Evolutionary conservation across 2,888 invertebrate species (phyloP).

Genomic region (Diaphora mendica): DNA sequence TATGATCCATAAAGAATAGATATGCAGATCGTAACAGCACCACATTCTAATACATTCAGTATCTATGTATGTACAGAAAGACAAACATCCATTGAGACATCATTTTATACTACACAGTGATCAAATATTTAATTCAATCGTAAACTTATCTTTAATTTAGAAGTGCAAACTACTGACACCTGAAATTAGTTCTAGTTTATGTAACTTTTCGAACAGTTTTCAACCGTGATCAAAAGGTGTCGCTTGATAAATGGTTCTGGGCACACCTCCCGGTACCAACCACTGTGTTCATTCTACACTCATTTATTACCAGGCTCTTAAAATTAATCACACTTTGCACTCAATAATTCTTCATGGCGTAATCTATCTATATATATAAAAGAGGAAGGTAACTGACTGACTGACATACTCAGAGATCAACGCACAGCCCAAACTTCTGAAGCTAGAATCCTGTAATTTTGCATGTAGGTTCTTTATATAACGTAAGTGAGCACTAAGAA

Average conservation of each 20-base stretch:
- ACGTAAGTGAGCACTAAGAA: too few relatives aligned
- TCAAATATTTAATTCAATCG: neutral
- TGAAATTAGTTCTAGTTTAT: neutral
- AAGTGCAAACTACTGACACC: neutral
- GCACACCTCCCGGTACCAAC: conserved; percentile 5
- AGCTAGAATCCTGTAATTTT: too few relatives aligned
- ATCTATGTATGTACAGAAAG: neutral
- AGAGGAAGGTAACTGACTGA: too few relatives aligned
- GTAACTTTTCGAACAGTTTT: neutral
- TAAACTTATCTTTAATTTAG: neutral
- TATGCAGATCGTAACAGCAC: neutral
- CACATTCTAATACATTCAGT: conserved; percentile 1
- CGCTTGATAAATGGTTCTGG: conserved; percentile 10
- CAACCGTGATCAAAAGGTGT: neutral
- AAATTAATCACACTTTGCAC: neutral
- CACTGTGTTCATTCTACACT: neutral
- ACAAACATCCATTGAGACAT: too few relatives aligned
- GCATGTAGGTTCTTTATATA: too few relatives aligned
- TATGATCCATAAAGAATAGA: too few relatives aligned
- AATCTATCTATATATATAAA: too few relatives aligned
- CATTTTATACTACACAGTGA: neutral
- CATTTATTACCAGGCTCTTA: neutral
- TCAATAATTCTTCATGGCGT: neutral
- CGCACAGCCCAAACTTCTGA: too few relatives aligned
- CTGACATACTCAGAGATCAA: too few relatives aligned